Base-by-base conservation (phyloP, 2,888 invertebrate species). In the Melieria crassipennis region DNA sequence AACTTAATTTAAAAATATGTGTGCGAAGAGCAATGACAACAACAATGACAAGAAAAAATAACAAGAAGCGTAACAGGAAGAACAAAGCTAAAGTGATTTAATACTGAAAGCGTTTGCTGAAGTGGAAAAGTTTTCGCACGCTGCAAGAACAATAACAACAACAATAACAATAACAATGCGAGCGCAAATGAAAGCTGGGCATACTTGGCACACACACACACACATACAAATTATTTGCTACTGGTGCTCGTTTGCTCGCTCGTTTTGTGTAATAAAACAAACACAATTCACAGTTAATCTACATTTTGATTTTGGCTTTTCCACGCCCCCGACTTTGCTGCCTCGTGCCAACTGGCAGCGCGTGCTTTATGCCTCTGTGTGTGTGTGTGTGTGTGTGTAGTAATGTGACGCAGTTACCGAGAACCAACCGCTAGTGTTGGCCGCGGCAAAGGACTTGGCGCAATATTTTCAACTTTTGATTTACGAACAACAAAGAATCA, bases 261-360 rank as follows among this genome's bases (percentile, higher is more conserved):
- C 30, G 30, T 30, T 30, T 30, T 16, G 30, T 45, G 62, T 62
- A 73, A 70, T 63, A 64, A 70, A 70, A 70, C 64, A 73, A 58
- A 73, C 65, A 65, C 70, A 73, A 67, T 70, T 73, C 67, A 70
- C 73, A 73, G 73, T 73, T 73, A 73, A 73, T 73, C 70, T 70
- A 60, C 64, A 67, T 73, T 73, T 70, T 67, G 64, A 73, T 70
- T 65, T 69, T 69, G 48, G 47, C 57, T 46, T 11, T 57, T 57
- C 30, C 57, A 5, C 47, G 47, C 10, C 45, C 30, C 10, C 56
- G 48, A 45, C 30, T 30, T 30, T 2, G 30, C 2, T 30, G 30
- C 30, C 30, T 30, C 30, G 30, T 30, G 30, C 30, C 30, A 30
- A 30, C 30, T 30, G 30, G 30, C 30, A 30, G 9, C n/a, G 43